Evolutionary conservation across 2,888 invertebrate genomes (phyloP).

Genomic region (Drosophila neonasuta): DNA sequence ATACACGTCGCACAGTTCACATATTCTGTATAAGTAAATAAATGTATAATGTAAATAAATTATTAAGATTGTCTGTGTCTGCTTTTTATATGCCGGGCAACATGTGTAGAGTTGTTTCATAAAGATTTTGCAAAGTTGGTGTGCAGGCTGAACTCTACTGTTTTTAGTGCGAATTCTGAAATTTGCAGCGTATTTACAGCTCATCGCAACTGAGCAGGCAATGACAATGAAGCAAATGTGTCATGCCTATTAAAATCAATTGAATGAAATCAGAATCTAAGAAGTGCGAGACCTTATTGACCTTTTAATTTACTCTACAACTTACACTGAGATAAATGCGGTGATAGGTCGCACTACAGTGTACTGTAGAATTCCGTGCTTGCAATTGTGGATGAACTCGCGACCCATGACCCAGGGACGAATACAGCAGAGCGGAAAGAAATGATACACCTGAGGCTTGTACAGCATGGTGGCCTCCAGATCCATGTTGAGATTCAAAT

Average conservation of each 20-base stretch:
- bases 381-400: conserved; percentile 96
- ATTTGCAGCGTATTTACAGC: not conserved
- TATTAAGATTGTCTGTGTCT: not conserved
- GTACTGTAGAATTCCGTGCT: conserved; percentile 98
- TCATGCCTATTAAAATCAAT: conserved; percentile 4
- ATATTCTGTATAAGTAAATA: conserved; percentile 84
- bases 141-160: not conserved
- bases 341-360: conserved; percentile 95
- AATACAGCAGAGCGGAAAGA: conserved; percentile 95
- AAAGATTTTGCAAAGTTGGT: not conserved
- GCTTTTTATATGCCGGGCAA: not conserved
- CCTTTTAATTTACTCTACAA: conserved; percentile 45
- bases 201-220: not conserved
- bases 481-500: conserved; percentile 93
- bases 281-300: not conserved
- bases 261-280: not conserved
- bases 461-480: conserved; percentile 90
- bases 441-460: conserved; percentile 92
- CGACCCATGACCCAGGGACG: conserved; percentile 97
- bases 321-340: conserved; percentile 94
- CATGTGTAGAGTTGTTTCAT: not conserved
- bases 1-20: conserved; percentile 92
- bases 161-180: not conserved
- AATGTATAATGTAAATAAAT: not conserved
- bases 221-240: not conserved